phyloP scores from a whole-genome alignment of 2,888 invertebrate genomes.

The Saturnia pavonia region DNA sequence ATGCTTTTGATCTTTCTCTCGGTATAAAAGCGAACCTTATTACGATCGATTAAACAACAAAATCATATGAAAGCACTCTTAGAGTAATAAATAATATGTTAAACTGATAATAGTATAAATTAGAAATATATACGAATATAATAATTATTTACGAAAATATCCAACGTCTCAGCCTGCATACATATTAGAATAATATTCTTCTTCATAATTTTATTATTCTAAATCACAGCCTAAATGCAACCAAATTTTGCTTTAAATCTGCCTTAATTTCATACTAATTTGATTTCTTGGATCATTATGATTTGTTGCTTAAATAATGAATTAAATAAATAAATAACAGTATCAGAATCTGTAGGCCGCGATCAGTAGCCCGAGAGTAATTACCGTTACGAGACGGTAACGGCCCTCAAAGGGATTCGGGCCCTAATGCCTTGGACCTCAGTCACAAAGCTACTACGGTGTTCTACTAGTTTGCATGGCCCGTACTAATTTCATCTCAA shows the following conservation, averaged over 20 bases:
- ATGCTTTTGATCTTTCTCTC: background rate
- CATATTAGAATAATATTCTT: too few relatives aligned
- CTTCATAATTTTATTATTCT: too few relatives aligned
- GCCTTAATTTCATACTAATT: background rate
- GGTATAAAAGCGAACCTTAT: background rate
- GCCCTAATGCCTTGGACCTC: conserved; percentile 25
- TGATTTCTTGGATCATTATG: background rate
- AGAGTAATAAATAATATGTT: too few relatives aligned
- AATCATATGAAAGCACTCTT: too few relatives aligned
- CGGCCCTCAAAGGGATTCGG: conserved; percentile 29
- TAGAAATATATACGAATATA: too few relatives aligned
- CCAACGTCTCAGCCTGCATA: too few relatives aligned
- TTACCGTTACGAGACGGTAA: conserved; percentile 36
- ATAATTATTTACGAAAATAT: too few relatives aligned
- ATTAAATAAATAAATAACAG: background rate
- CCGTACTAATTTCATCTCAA: background rate
- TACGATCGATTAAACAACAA: background rate
- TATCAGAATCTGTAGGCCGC: background rate
- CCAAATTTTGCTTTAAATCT: too few relatives aligned
- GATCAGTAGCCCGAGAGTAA: conserved; percentile 29
- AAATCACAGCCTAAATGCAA: too few relatives aligned
- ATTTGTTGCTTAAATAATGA: background rate
- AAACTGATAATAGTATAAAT: too few relatives aligned
- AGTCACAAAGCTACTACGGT: conserved; percentile 23
- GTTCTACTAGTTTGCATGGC: conserved; percentile 21